Evolutionary conservation across 2,113 vertebrate species (phyloP), one percentile per base, ranked within the genome.

Genomic region (Turnix velox): DNA sequence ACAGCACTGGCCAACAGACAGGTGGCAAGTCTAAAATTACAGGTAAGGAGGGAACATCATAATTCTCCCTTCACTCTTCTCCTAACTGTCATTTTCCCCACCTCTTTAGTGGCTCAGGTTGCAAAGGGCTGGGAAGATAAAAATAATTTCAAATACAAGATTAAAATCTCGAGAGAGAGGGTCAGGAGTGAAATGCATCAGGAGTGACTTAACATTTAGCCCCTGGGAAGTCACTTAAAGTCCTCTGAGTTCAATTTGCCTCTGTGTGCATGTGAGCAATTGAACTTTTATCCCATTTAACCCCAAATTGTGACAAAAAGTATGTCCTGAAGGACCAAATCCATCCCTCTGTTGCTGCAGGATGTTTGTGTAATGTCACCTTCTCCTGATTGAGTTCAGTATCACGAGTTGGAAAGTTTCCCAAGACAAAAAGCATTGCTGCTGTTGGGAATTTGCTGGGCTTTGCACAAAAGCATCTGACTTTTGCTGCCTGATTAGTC

Each of bases 401-500:
- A 28, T 33, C 59, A 46, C 24, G 55, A 69, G 52, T 20, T 59
- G 27, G 52, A 31, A 86, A 58, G 35, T 92, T 75, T 81, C 84
- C 73, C 74, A 93, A 94, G 85, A 59, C 46, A 19, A 2, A 2
- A 79, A 83, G 54, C 11, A 2, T 51, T 81, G 68, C 27, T 61
- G 10, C 45, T 75, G 22, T 61, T 45, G 49, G 75, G 57, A 19
- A 48, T 92, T 94, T 69, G 51, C 55, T 76, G 81, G 77, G n/a
- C 58, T 93, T 92, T 78, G 42, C 52, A 79, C 5, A 1, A 92
- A 92, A 90, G 69, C 42, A 27, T 69, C 49, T 91, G 87, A 74
- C 78, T 91, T 92, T 7, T 82, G 46, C 76, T 93, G 73, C 87
- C 66, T 84, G 39, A 72, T 87, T 57, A 84, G 77, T 94, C 95